A percentile compares a stretch with the other conserved stretches of the same genome.
Evolutionary conservation across 2,888 invertebrate genomes (phyloP).

Genomic region (Eugnorisma glareosa): DNA sequence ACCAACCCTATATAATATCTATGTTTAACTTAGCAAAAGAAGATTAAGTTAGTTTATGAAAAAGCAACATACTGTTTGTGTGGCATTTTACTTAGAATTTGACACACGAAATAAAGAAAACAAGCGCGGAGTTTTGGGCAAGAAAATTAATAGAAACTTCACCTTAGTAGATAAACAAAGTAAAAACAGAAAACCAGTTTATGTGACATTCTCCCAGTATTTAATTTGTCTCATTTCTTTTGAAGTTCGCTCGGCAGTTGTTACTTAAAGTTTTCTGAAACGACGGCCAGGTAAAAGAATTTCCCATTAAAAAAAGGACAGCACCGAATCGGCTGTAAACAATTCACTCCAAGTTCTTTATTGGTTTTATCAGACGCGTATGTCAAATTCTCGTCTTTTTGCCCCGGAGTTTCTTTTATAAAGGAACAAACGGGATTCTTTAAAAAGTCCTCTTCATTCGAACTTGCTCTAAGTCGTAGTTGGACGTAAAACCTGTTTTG

Average conservation of each 20-base stretch:
- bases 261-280: conserved; percentile 80
- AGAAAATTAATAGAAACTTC: conserved; percentile 53
- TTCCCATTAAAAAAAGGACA: conserved; percentile 86
- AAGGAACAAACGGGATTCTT: conserved; percentile 64
- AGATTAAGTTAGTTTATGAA: conserved; percentile 39
- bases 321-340: conserved; percentile 84
- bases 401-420: conserved; percentile 57
- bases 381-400: conserved; percentile 76
- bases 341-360: conserved; percentile 82
- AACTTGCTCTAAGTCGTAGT: conserved; percentile 58
- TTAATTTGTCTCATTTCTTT: conserved; percentile 85
- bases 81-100: conserved; percentile 8
- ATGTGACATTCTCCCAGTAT: conserved; percentile 66
- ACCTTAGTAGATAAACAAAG: conserved; percentile 37
- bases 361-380: conserved; percentile 84
- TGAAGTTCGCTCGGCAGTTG: conserved; percentile 77
- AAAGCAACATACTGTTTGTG: conserved; percentile 7
- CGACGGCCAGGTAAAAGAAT: conserved; percentile 83
- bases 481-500: conserved; percentile 54
- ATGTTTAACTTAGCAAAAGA: conserved; percentile 30
- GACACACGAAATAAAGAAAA: conserved; percentile 27
- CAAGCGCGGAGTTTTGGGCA: conserved; percentile 23
- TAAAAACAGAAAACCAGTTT: conserved; percentile 38
- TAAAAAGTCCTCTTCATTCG: conserved; percentile 63
- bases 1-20: conserved; percentile 14